Evolutionary conservation across 2,888 invertebrate species (phyloP).

Genomic region (Poecilobothrus nobilitatus): DNA sequence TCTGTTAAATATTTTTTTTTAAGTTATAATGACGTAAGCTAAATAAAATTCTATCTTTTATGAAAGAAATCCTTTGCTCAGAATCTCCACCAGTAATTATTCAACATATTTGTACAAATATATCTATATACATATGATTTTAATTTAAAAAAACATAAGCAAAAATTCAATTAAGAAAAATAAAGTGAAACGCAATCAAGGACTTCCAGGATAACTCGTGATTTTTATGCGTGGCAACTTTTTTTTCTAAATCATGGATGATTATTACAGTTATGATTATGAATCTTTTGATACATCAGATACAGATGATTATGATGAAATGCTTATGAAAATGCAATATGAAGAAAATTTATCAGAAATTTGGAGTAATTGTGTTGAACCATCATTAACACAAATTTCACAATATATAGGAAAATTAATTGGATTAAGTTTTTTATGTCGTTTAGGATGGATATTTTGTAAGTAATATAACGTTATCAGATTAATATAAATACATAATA

Average conservation of each 20-base stretch:
- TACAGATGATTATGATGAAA: slow-evolving; percentile 6
- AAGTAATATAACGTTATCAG: background rate
- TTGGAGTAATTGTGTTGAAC: slow-evolving; percentile 7
- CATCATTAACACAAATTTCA: background rate
- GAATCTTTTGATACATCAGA: background rate
- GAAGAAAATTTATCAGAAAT: background rate
- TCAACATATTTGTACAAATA: background rate
- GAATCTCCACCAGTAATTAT: background rate
- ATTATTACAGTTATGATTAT: slow-evolving; percentile 9
- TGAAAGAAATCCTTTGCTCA: too few relatives aligned
- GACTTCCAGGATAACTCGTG: background rate
- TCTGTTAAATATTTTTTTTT: background rate
- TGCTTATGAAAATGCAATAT: slow-evolving; percentile 5
- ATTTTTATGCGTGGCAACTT: background rate
- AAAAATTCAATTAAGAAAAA: too few relatives aligned
- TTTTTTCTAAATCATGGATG: background rate
- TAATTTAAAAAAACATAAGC: background rate
- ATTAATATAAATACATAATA: background rate
- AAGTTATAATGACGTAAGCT: background rate
- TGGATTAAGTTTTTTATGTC: background rate
- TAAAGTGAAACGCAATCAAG: background rate
- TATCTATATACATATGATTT: background rate
- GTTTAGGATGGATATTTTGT: slow-evolving; percentile 9
- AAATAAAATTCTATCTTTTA: background rate
- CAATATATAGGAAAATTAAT: background rate